These are phyloP conservation scores for Chorisops tibialis DNA, from an alignment of 2,888 invertebrate genomes.

Conservation along the genomic window DNA sequence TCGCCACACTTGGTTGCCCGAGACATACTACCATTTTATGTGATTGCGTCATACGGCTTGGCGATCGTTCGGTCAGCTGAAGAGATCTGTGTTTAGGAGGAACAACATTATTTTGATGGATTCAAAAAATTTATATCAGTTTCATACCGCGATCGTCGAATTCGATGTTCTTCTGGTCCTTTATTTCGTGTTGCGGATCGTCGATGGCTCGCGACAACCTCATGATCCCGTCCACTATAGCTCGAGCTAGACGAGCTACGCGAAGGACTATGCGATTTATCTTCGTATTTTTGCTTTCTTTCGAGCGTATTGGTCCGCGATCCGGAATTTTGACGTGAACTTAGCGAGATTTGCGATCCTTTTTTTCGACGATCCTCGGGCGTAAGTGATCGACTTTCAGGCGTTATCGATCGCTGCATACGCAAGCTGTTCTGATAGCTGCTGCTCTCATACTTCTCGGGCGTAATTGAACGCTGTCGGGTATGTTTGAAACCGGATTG, in stretches of 20 bases:
- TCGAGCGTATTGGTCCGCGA: constrained; percentile 50
- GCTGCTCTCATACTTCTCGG: constrained; percentile 49
- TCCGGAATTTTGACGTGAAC: constrained; percentile 48
- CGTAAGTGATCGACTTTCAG: constrained; percentile 50
- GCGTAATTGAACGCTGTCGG: constrained; percentile 50
- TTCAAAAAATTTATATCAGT: background rate
- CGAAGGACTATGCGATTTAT: constrained; percentile 46
- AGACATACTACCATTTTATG: constrained; percentile 49
- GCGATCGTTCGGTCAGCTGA: constrained; percentile 61
- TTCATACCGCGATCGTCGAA: constrained; percentile 48
- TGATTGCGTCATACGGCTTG: constrained; percentile 45
- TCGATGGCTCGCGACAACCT: constrained; percentile 38
- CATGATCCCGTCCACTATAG: constrained; percentile 48
- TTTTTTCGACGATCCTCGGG: constrained; percentile 50
- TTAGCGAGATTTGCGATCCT: constrained; percentile 43
- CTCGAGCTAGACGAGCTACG: constrained; percentile 52
- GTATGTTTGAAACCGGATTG: background rate
- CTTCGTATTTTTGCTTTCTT: constrained; percentile 46
- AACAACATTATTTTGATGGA: too few relatives aligned
- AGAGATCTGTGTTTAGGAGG: constrained; percentile 54
- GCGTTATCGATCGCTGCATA: constrained; percentile 50
- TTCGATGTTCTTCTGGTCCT: constrained; percentile 48
- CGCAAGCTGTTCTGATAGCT: constrained; percentile 48
- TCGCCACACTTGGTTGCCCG: constrained; percentile 26
- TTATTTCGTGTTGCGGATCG: constrained; percentile 45